A percentile compares a stretch with the other conserved stretches of the same genome.
These are phyloP conservation scores for Drosophila anomelani DNA, from an alignment of 2,888 invertebrate species.

Conservation along the genomic window DNA sequence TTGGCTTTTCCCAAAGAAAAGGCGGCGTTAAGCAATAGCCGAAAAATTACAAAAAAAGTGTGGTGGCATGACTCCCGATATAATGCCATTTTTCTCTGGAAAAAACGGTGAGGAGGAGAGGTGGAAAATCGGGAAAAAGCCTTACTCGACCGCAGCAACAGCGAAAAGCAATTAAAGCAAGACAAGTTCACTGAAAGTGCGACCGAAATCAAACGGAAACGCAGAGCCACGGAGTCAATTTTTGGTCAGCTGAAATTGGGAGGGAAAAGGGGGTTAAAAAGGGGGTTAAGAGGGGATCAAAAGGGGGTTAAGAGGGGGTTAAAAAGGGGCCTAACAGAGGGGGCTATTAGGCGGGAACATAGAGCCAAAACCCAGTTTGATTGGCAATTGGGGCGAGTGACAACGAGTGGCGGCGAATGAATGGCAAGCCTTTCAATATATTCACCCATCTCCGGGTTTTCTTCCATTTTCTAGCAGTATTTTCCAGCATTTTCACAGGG, in stretches of 20 bases:
- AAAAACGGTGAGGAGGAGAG: background rate
- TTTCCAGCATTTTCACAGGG: background rate
- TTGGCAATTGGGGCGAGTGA: conserved; percentile 32
- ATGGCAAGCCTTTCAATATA: conserved; percentile 21
- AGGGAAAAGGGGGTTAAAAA: background rate
- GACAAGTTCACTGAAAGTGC: conserved; percentile 47
- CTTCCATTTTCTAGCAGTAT: background rate
- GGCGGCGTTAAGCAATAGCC: background rate
- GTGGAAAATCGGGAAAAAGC: background rate
- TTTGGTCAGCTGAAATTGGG: conserved; percentile 1
- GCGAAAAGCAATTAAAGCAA: conserved; percentile 73
- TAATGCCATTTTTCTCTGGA: conserved; percentile 36
- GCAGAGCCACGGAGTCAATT: conserved; percentile 20
- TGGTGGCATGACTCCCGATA: conserved; percentile 29
- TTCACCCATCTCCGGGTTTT: background rate
- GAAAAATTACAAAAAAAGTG: background rate
- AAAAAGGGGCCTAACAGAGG: background rate
- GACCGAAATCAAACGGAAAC: conserved; percentile 12
- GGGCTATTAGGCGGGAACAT: background rate
- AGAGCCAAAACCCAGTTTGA: conserved; percentile 18
- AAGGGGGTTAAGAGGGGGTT: too few species aligned
- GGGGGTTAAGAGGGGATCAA: background rate
- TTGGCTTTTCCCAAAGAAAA: background rate
- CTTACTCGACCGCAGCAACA: conserved; percentile 63
- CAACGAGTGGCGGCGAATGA: conserved; percentile 21